Percentiles rank a stretch among this genome's conserved stretches.
These are phyloP conservation scores for Esox niger DNA, from an alignment of 2,113 vertebrate genomes.

Conservation along the genomic window DNA sequence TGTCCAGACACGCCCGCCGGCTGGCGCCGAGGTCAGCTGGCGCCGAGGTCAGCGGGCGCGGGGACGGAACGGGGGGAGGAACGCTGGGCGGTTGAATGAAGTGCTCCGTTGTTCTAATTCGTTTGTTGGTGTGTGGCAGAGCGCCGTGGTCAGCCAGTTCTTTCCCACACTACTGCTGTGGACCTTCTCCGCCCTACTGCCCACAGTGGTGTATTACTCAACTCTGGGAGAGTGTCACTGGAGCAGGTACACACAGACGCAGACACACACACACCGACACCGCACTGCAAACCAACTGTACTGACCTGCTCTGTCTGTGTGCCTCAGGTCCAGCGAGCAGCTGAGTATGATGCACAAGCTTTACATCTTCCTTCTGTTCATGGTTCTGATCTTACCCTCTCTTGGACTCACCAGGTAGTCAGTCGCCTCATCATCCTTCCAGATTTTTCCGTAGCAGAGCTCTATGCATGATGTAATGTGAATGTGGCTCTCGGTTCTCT, in stretches of 20 bases:
- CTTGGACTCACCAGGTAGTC: conserved; percentile 93
- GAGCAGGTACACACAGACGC: conserved; percentile 81
- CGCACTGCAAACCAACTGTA: not conserved
- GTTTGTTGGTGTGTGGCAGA: conserved; percentile 61
- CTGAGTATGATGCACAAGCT: conserved; percentile 92
- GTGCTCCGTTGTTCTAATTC: not conserved
- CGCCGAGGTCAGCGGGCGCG: too few species aligned
- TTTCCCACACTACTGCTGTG: conserved; percentile 94
- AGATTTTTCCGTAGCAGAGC: not conserved
- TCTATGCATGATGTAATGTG: not conserved
- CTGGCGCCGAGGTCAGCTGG: too few species aligned
- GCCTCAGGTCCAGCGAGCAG: conserved; percentile 84
- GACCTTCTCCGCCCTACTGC: conserved; percentile 89
- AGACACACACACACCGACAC: not conserved
- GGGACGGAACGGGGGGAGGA: not conserved
- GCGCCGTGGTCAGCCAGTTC: conserved; percentile 91
- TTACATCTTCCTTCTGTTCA: conserved; percentile 94
- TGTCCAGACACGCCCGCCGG: too few species aligned
- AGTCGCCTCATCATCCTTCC: not conserved
- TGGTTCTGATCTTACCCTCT: conserved; percentile 95
- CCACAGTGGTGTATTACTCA: conserved; percentile 92
- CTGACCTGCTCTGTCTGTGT: conserved; percentile 14
- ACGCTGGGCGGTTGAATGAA: too few species aligned
- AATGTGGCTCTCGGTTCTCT: not conserved
- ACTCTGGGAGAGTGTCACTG: conserved; percentile 89